phyloP scores from a whole-genome alignment of 1,140 invertebrate species.

The Himalopsyche phryganea region DNA sequence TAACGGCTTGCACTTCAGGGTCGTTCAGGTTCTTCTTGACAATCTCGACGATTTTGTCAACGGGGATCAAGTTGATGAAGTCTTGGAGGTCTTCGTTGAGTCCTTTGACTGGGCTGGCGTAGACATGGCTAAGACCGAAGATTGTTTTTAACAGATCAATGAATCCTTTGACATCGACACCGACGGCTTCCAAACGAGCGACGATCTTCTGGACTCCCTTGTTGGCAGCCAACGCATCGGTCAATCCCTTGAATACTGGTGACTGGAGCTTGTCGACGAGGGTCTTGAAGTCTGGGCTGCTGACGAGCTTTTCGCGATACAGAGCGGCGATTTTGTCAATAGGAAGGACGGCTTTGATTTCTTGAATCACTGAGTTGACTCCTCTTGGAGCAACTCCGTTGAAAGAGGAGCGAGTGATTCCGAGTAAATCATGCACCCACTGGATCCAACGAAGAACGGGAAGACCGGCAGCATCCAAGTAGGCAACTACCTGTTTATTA shows the following conservation, averaged over 20 bases:
- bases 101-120: neutral
- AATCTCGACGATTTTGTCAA: neutral
- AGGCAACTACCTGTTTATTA: constrained; percentile 2
- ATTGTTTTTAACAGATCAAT: neutral
- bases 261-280: neutral
- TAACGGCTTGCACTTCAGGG: constrained; percentile 8
- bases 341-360: neutral
- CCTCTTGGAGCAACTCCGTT: neutral
- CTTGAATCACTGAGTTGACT: neutral
- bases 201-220: neutral
- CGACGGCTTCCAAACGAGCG: neutral
- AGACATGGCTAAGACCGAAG: neutral
- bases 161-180: neutral
- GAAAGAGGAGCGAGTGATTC: neutral
- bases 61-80: neutral
- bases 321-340: neutral
- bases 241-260: neutral
- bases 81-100: neutral
- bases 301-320: neutral
- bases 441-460: neutral
- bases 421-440: neutral
- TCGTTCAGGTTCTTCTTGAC: neutral
- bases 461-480: constrained; percentile 4
- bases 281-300: constrained; percentile 1
- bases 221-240: neutral